Base-by-base conservation (phyloP, 2,888 invertebrate genomes). In the Cataglyphis rosenhaueri region DNA sequence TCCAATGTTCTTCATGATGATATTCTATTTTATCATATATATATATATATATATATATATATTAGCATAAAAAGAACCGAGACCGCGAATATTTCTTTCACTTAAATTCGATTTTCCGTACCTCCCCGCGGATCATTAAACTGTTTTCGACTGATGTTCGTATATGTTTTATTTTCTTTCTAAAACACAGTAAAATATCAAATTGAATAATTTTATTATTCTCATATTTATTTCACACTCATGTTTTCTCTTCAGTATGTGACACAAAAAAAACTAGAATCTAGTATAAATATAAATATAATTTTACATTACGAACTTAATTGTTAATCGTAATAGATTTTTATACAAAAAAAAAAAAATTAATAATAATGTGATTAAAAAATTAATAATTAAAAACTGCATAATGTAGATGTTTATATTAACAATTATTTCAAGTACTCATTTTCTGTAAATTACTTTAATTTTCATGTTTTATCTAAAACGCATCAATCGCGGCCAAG, bases 101-200 rank as follows among this genome's bases (percentile, higher is more conserved):
- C 18, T 18, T 75, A 75, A 75, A 64, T 52, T 75, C 48, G 12
- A 75, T 35, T 65, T 75, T 52, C 12, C 25, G n/a, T 5, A 74
- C 61, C 10, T 74, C 15, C 15, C 8, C 9, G 21, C 18, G 32
- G 3, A 48, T 62, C 12, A 75, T 64, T 48, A 6, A 41, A 8
- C 21, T 48, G 3, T 8, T 41, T 44, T 66, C 8, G 9, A 10
- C 25, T n/a, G 18, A 48, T 75, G 12, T 73, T 18, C 12, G 18
- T 25, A 18, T 48, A n/a, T 44, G 44, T 52, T 75, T 64, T 38
- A 52, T 18, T 48, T 44, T 62, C 21, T 75, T 48, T 6, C 9
- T 74, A 48, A 75, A 75, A 48, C 25, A 35, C 35, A 18, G 18
- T 21, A 3, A 8, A 44, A 61, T 41, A 10, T 59, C 29, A 48